Evolutionary conservation across 2,888 invertebrate species (phyloP).

Genomic region (Leucophora obtusa): DNA sequence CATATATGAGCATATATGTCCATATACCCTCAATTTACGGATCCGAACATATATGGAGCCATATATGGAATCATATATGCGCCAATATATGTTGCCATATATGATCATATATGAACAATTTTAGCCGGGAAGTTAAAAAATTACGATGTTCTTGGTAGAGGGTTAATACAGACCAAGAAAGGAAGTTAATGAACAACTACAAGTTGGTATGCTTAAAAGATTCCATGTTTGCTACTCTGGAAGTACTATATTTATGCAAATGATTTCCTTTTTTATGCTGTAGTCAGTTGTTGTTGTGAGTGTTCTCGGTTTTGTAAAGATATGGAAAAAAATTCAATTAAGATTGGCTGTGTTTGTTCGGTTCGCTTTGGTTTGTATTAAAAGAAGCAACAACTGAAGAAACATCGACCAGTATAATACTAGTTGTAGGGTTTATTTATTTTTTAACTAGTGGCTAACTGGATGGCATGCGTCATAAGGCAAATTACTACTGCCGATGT

Average conservation of each 20-base stretch:
- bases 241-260: slow-evolving; percentile 63
- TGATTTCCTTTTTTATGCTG: slow-evolving; percentile 58
- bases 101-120: too few relatives aligned
- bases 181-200: slow-evolving; percentile 24
- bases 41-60: too few relatives aligned
- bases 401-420: neutral
- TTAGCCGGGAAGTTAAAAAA: too few relatives aligned
- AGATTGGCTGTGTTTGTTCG: slow-evolving; percentile 14
- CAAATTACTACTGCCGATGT: slow-evolving; percentile 34
- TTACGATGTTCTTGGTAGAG: neutral
- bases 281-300: neutral
- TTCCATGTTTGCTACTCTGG: slow-evolving; percentile 32
- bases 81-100: too few relatives aligned
- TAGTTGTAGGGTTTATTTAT: slow-evolving; percentile 35
- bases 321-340: slow-evolving; percentile 44
- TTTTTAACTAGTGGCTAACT: slow-evolving; percentile 51
- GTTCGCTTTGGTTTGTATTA: neutral
- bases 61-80: too few relatives aligned
- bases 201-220: neutral
- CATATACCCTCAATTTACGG: too few relatives aligned
- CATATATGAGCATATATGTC: too few relatives aligned
- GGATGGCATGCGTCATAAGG: slow-evolving; percentile 63
- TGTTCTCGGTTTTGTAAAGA: neutral
- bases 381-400: neutral
- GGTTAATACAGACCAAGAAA: neutral